These are phyloP conservation scores for Azemiops feae DNA, from an alignment of 2,113 vertebrate species.

Conservation along the genomic window DNA sequence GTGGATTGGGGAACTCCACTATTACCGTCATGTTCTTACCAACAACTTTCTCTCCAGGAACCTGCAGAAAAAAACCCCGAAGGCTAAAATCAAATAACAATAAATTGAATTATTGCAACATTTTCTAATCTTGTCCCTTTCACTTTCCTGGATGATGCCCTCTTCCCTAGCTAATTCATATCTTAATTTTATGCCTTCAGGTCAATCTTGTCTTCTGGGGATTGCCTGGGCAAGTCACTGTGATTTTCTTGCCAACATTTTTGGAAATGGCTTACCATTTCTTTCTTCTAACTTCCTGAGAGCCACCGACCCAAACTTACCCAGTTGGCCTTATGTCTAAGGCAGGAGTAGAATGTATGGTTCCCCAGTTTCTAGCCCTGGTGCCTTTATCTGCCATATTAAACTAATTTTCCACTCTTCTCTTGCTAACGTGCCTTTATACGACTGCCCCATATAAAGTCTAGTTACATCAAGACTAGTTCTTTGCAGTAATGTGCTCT, in stretches of 20 bases:
- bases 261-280: neutral
- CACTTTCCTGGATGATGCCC: neutral
- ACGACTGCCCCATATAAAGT: neutral
- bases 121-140: neutral
- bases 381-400: neutral
- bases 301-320: neutral
- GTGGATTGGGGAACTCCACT: conserved; percentile 88
- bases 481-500: neutral
- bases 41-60: conserved; percentile 65
- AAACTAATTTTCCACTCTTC: neutral
- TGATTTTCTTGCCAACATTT: neutral
- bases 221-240: neutral
- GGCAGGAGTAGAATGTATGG: neutral
- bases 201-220: neutral
- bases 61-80: conserved; percentile 47
- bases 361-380: neutral
- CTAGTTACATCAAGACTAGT: neutral
- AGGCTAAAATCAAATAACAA: conserved; percentile 11
- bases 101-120: neutral
- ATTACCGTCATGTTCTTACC: conserved; percentile 77
- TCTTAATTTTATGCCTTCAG: neutral
- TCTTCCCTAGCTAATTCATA: neutral
- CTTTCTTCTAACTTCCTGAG: neutral
- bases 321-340: neutral
- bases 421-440: neutral